Conservation (phyloP, 2,888 invertebrate species). For the Halictus quadricinctus region DNA sequence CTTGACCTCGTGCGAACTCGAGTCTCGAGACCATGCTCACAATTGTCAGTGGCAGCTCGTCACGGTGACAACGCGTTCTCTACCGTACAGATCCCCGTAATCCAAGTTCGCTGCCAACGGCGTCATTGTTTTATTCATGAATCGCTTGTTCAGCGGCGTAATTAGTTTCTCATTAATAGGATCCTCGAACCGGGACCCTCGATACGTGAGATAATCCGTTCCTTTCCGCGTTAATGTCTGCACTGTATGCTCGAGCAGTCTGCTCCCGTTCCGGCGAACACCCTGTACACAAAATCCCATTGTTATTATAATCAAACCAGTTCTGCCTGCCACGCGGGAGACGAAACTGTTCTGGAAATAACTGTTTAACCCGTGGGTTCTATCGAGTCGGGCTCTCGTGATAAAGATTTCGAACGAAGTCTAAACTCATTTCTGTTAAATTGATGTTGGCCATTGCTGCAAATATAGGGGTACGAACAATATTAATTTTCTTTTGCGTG, state of each 20-base stretch:
- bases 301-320: conserved; percentile 16
- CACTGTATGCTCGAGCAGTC: neutral
- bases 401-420: too few species aligned
- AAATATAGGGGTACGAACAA: too few species aligned
- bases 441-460: too few species aligned
- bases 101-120: conserved; percentile 25
- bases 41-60: conserved; percentile 34
- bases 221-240: neutral
- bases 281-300: neutral
- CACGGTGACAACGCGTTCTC: conserved; percentile 34
- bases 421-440: too few species aligned
- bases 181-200: neutral
- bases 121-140: conserved; percentile 52
- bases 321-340: neutral
- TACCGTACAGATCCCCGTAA: conserved; percentile 23
- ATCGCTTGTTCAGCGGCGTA: neutral
- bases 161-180: conserved; percentile 40
- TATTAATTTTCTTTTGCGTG: too few species aligned
- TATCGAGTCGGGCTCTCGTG: neutral
- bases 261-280: neutral
- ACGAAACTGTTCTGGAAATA: neutral
- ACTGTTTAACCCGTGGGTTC: neutral
- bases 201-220: conserved; percentile 16
- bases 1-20: conserved; percentile 70
- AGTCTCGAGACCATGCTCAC: conserved; percentile 51